Conservation (phyloP, 2,113 vertebrate species). For the Entosphenus tridentatus region DNA sequence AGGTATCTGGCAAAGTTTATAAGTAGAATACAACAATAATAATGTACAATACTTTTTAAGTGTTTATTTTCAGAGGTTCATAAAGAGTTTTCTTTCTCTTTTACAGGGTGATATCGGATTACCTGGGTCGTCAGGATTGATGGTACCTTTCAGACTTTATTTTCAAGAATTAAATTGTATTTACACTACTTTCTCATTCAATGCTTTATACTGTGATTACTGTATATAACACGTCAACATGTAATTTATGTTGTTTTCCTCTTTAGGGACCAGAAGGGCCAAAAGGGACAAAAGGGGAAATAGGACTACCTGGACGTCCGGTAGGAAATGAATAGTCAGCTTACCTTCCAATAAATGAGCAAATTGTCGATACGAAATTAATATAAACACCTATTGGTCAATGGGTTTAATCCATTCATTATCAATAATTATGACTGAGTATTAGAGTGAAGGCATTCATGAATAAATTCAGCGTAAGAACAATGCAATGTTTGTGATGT, state of each 20-base stretch:
- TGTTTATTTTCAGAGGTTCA: background rate
- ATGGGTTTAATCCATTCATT: too few relatives aligned
- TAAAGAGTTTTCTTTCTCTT: slow-evolving; percentile 10
- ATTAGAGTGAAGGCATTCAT: too few relatives aligned
- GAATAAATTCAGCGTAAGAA: too few relatives aligned
- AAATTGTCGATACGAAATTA: too few relatives aligned
- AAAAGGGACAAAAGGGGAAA: slow-evolving; percentile 39
- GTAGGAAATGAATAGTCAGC: too few relatives aligned
- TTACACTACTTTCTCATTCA: background rate
- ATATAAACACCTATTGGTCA: too few relatives aligned
- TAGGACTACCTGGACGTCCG: too few relatives aligned
- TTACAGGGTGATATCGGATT: slow-evolving; percentile 44
- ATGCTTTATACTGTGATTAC: background rate
- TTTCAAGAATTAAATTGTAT: background rate
- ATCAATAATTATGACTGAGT: too few relatives aligned
- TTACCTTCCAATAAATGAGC: too few relatives aligned
- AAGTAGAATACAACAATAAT: slow-evolving; percentile 8
- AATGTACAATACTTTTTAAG: background rate
- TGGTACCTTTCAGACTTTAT: slow-evolving; percentile 27
- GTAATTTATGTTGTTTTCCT: slow-evolving; percentile 11
- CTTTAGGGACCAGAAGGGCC: slow-evolving; percentile 60
- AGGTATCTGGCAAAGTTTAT: slow-evolving; percentile 3
- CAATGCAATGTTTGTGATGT: too few relatives aligned
- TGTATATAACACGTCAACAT: background rate
- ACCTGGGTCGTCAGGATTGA: slow-evolving; percentile 29